Evolutionary conservation across 2,797 vertebrate species (phyloP), one percentile per base, ranked within the genome.

Genomic region (Lutjanus campechanus): DNA sequence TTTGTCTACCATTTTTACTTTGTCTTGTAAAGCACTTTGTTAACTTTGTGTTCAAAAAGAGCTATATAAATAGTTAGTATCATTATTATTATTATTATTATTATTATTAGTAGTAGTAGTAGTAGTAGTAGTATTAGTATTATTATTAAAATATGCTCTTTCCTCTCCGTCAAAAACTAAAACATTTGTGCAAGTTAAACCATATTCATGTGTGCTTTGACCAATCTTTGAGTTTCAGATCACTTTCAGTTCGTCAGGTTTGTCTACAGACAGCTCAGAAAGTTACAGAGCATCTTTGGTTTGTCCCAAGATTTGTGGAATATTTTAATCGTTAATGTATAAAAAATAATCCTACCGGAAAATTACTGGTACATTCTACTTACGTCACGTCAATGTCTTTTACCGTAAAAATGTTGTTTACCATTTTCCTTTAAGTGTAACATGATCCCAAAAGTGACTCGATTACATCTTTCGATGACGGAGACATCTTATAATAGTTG

Each of bases 361-460:
- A 89, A 89, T 85, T 82, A 87, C 88, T 61, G 61, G 66, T 3
- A 67, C 17, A 8, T 69, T 66, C 49, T 13, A 9, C 7, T 55
- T 49, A 81, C 78, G 80, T 88, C 74, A 86, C 73, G 58, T 22
- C n/a, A 20, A 13, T 69, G 22, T 53, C 1, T 11, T 50, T 82
- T 91, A 89, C 88, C 84, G 86, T 91, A 89, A 91, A 68, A 5
- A 16, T 7, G 4, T 8, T 19, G 46, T 44, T 68, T 22, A 29
- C 40, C n/a, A 2, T 79, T 68, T 22, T 15, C 16, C 7, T 0
- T 12, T 1, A 8, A 4, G 9, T 19, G 8, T 12, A 46, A 80
- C 64, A 25, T 22, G 10, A 44, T 8, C 1, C 15, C 0, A 40
- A n/a, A 36, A 25, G 2, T 40, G 10, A 8, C n/a, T 77, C 3